Evolutionary conservation across 2,888 invertebrate genomes (phyloP).

Genomic region (Aphrophora alni): DNA sequence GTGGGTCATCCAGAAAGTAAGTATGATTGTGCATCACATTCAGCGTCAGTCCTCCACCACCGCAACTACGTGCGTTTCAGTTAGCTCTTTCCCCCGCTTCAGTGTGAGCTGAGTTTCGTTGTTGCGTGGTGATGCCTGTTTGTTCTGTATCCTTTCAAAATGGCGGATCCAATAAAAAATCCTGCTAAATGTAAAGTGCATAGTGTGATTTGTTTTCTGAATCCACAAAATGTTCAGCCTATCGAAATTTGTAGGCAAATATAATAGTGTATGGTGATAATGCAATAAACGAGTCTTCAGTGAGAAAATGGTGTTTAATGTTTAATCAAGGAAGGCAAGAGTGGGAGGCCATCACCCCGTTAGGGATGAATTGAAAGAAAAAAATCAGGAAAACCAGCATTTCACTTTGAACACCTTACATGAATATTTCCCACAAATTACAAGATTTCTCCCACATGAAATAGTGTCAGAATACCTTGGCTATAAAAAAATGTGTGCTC

Average conservation of each 20-base stretch:
- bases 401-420: background rate
- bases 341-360: constrained; percentile 17
- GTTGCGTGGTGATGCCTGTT: background rate
- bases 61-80: background rate
- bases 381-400: background rate
- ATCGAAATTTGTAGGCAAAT: constrained; percentile 28
- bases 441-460: constrained; percentile 17
- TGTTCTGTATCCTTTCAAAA: constrained; percentile 14
- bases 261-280: constrained; percentile 17
- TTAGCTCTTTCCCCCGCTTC: constrained; percentile 13
- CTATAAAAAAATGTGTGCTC: constrained; percentile 24
- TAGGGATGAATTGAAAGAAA: constrained; percentile 14
- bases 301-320: constrained; percentile 25
- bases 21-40: constrained; percentile 6
- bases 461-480: background rate
- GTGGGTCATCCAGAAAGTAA: constrained; percentile 27
- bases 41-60: constrained; percentile 12
- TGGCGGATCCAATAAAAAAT: constrained; percentile 15
- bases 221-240: constrained; percentile 20
- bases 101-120: constrained; percentile 23
- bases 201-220: constrained; percentile 26
- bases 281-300: constrained; percentile 24
- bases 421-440: constrained; percentile 21
- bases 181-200: constrained; percentile 24
- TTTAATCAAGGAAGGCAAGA: constrained; percentile 9